Percentiles rank a stretch among this genome's conserved stretches.
These are phyloP conservation scores for Cerastis rubricosa DNA, from an alignment of 2,888 invertebrate genomes.

Conservation along the genomic window DNA sequence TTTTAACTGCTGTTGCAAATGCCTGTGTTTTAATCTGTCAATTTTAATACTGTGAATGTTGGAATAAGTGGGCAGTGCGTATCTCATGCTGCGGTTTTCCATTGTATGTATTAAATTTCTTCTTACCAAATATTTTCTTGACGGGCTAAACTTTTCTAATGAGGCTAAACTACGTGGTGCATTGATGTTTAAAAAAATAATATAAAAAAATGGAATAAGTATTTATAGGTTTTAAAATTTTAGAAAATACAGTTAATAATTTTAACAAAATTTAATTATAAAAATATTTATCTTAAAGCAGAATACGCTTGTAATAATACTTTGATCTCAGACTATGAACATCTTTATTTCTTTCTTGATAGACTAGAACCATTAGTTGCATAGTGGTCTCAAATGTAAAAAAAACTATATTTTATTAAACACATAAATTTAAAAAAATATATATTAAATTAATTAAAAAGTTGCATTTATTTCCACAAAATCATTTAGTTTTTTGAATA, in stretches of 20 bases:
- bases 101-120: conserved; percentile 40
- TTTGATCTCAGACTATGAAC: conserved; percentile 37
- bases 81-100: conserved; percentile 47
- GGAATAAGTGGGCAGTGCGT: conserved; percentile 13
- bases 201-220: conserved; percentile 65
- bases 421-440: conserved; percentile 5
- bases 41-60: conserved; percentile 52
- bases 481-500: conserved; percentile 14
- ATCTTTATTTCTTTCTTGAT: neutral
- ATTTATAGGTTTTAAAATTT: conserved; percentile 65
- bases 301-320: conserved; percentile 71
- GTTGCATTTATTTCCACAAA: conserved; percentile 9
- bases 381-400: conserved; percentile 26
- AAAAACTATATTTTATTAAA: conserved; percentile 28
- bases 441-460: no score
- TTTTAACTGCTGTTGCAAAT: conserved; percentile 37
- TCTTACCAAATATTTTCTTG: conserved; percentile 52
- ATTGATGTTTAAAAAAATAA: conserved; percentile 72
- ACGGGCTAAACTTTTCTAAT: conserved; percentile 70
- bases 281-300: conserved; percentile 68
- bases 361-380: conserved; percentile 19
- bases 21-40: conserved; percentile 57
- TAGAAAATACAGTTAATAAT: conserved; percentile 49
- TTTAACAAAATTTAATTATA: conserved; percentile 47
- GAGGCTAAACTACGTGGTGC: conserved; percentile 75